These are phyloP conservation scores for Pseudomyrmex pallidus DNA, from an alignment of 1,140 invertebrate species.

Conservation along the genomic window DNA sequence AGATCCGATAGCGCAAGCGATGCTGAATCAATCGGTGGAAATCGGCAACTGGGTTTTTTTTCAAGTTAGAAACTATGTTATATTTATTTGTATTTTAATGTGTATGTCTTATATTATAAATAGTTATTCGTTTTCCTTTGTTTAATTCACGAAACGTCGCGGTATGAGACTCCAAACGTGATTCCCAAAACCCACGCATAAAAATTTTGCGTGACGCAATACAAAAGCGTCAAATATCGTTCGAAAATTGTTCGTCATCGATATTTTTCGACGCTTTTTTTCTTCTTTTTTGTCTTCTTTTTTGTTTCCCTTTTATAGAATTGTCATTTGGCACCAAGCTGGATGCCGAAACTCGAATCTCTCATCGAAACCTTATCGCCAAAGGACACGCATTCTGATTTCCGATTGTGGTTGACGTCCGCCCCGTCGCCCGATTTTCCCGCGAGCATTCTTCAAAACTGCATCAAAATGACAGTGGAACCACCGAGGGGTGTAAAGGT, in stretches of 20 bases:
- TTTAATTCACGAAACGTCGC: too few relatives aligned
- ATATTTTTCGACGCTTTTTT: too few relatives aligned
- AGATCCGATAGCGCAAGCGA: conserved; percentile 87
- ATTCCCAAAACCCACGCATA: too few relatives aligned
- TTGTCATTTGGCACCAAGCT: conserved; percentile 90
- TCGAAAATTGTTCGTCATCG: too few relatives aligned
- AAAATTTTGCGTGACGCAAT: too few relatives aligned
- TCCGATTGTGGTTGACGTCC: conserved; percentile 91
- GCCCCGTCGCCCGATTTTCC: conserved; percentile 89
- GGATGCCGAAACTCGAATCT: conserved; percentile 88
- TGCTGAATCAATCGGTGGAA: conserved; percentile 87
- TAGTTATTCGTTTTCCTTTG: too few relatives aligned
- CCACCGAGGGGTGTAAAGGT: conserved; percentile 88
- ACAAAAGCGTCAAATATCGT: too few relatives aligned
- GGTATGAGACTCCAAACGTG: too few relatives aligned
- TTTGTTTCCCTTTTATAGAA: conserved; percentile 84
- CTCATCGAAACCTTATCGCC: conserved; percentile 86
- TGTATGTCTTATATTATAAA: too few relatives aligned
- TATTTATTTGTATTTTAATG: too few relatives aligned
- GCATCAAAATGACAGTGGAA: conserved; percentile 91
- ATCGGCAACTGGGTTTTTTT: conserved; percentile 89
- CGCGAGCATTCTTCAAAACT: conserved; percentile 89
- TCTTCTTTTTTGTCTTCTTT: too few relatives aligned
- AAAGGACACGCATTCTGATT: conserved; percentile 86
- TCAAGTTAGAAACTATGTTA: conserved; percentile 80